Percentiles rank a stretch among this genome's conserved stretches.
phyloP scores from a whole-genome alignment of 2,113 vertebrate species.

The Chaenocephalus aceratus region DNA sequence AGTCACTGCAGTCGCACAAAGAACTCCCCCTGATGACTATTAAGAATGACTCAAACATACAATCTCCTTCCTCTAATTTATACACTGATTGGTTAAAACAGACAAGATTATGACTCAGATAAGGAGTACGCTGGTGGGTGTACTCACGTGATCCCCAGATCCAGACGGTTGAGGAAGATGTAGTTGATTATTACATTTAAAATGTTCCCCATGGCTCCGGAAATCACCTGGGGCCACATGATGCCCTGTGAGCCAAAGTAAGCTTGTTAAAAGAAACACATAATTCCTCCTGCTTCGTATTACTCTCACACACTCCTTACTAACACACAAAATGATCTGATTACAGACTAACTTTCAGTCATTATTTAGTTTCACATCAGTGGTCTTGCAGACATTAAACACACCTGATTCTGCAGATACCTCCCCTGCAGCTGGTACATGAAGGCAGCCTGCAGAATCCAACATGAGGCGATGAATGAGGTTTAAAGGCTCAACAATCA shows the following conservation, averaged over 20 bases:
- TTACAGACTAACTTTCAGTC: constrained; percentile 11
- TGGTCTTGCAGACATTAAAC: constrained; percentile 25
- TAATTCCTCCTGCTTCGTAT: constrained; percentile 19
- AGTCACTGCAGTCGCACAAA: constrained; percentile 2
- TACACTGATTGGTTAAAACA: background rate
- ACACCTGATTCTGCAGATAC: constrained; percentile 93
- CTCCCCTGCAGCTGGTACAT: constrained; percentile 90
- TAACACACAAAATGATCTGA: constrained; percentile 15
- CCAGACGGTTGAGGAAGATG: constrained; percentile 85
- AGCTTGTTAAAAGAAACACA: constrained; percentile 7
- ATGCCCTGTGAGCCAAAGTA: constrained; percentile 85
- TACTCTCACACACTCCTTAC: background rate
- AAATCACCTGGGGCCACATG: constrained; percentile 90
- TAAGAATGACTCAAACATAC: background rate
- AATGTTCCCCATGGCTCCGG: constrained; percentile 85
- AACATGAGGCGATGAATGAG: constrained; percentile 32
- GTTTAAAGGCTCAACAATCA: constrained; percentile 54
- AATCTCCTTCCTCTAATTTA: background rate
- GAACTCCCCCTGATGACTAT: background rate
- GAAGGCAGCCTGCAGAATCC: constrained; percentile 86
- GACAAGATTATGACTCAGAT: background rate
- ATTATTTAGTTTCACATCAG: constrained; percentile 20
- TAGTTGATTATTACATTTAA: constrained; percentile 90
- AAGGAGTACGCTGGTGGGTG: background rate
- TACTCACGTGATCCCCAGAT: constrained; percentile 92